phyloP scores from a whole-genome alignment of 1,140 invertebrate species.

The Drosophila sechellia region DNA sequence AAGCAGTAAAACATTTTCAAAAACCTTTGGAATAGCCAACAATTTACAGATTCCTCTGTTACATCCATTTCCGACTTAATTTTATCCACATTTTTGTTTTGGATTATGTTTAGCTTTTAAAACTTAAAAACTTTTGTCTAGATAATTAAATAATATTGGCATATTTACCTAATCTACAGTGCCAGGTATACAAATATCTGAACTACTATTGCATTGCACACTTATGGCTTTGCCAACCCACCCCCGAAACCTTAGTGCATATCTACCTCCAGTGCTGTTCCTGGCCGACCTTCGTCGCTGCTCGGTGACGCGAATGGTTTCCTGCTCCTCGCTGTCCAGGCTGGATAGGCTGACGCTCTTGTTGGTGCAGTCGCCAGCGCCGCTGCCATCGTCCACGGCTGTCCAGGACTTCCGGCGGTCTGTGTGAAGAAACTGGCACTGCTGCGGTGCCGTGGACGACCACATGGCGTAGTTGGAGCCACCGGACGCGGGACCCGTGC shows the following conservation, averaged over 20 bases:
- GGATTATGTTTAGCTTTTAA: no score
- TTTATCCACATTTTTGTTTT: background rate
- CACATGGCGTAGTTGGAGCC: constrained; percentile 64
- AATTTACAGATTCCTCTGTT: no score
- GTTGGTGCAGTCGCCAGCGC: constrained; percentile 79
- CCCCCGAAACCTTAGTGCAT: background rate
- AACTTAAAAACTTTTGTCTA: no score
- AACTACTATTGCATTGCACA: background rate
- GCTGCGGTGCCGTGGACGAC: constrained; percentile 67
- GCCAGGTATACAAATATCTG: background rate
- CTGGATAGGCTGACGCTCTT: constrained; percentile 86
- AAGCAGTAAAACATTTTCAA: no score
- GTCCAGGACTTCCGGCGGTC: constrained; percentile 92
- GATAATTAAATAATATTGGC: no score
- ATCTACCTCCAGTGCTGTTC: constrained; percentile 85
- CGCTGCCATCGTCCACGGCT: constrained; percentile 88
- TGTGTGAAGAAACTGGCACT: constrained; percentile 84
- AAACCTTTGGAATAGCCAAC: no score
- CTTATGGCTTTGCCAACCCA: constrained; percentile 1
- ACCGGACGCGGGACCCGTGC: constrained; percentile 8
- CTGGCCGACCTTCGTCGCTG: constrained; percentile 85
- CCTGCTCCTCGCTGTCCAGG: constrained; percentile 86
- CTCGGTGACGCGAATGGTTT: constrained; percentile 82
- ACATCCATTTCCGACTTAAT: background rate
- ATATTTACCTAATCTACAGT: no score